Evolutionary conservation across 1,140 invertebrate species (phyloP), one percentile per base, ranked within the genome.

Genomic region (Macrobrachium nipponense): DNA sequence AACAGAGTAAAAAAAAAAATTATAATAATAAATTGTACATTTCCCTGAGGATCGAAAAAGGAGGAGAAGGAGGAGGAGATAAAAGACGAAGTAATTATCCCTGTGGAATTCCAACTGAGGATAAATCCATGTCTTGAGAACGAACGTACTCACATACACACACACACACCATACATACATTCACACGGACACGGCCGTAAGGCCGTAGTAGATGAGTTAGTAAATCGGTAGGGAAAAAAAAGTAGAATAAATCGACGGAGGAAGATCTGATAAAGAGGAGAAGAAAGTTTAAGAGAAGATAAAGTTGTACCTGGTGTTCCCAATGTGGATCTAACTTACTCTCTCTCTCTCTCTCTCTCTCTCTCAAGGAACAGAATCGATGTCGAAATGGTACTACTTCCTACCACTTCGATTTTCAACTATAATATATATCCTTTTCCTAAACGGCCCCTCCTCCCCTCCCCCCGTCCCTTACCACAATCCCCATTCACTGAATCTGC

Each of bases 261-360:
- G 44, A 51, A 51, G 73, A 76, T 36, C 23, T 58, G 58, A 60
- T 51, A 60, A 78, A 60, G 75, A 78, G 75, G 51, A 14, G 20
- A 58, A 78, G 75, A 73, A 73, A 17, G 36, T 73, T 73, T 44
- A 51, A 73, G 70, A 51, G 51, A n/a, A 51, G 75, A 78, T 78
- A 78, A 77, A 78, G 75, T 78, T 78, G 44, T 78, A 51, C 75
- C 75, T 51, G 44, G 51, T 78, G 75, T 59, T 78, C 75, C 51
- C 12, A 78, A 78, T 78, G 75, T 78, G 44, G 23, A 27, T 58
- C 58, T 78, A 58, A 78, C 43, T 78, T 51, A 78, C 59, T 73
- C 70, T 51, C 68, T 72, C 68, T 23, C 23, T 43, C 68, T 43
- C 23, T 23, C 68, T 10, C n/a, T 43, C 68, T 72, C 12, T 36